A percentile compares a stretch with the other conserved stretches of the same genome.
These are phyloP conservation scores for Caenorhabditis sp. DNA, from an alignment of 2,888 invertebrate species.

Conservation along the genomic window DNA sequence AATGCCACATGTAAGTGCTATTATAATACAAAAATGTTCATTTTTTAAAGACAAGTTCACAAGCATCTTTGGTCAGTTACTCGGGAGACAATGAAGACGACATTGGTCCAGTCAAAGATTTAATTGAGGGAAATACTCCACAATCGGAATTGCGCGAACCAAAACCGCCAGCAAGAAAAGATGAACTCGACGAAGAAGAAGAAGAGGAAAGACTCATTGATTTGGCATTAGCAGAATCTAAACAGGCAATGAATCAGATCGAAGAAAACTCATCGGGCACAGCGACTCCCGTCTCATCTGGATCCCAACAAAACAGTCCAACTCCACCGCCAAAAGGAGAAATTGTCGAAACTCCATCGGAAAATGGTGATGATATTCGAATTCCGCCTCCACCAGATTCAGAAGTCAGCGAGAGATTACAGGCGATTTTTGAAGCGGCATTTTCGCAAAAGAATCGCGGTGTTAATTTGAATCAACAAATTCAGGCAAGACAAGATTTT, in stretches of 20 bases:
- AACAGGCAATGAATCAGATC: conserved; percentile 5
- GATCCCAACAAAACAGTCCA: conserved; percentile 2
- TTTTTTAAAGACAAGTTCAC: conserved; percentile 26
- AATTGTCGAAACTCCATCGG: not conserved
- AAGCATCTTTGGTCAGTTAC: conserved; percentile 38
- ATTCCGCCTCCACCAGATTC: conserved; percentile 27
- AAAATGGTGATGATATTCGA: conserved; percentile 10
- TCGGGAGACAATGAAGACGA: conserved; percentile 36
- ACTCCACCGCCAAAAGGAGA: conserved; percentile 1
- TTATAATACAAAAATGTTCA: not conserved
- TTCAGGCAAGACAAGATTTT: conserved; percentile 40
- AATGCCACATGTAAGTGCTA: conserved; percentile 37
- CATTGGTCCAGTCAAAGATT: conserved; percentile 10
- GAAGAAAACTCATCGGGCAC: conserved; percentile 9
- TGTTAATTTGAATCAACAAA: conserved; percentile 34
- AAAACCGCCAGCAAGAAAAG: conserved; percentile 34
- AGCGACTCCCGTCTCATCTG: conserved; percentile 11
- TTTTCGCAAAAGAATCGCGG: conserved; percentile 41
- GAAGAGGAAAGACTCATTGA: conserved; percentile 48
- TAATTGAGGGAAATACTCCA: not conserved
- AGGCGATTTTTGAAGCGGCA: conserved; percentile 21
- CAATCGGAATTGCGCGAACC: conserved; percentile 31
- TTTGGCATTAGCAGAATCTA: conserved; percentile 30
- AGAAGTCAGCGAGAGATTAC: conserved; percentile 14
- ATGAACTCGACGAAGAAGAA: conserved; percentile 38